phyloP scores from a whole-genome alignment of 2,113 vertebrate species.

The Cyanoderma ruficeps region DNA sequence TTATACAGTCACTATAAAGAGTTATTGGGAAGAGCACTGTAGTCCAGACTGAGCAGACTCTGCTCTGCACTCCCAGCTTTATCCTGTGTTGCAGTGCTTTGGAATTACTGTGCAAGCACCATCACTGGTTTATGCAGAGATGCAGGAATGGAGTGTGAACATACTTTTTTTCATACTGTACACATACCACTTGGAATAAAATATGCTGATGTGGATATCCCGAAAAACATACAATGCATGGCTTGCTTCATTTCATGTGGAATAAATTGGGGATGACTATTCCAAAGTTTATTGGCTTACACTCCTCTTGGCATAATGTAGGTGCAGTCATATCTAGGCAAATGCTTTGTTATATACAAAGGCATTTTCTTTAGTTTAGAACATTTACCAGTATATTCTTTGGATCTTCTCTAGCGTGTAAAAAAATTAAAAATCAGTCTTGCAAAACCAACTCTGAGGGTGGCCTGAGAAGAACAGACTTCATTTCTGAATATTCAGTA shows the following conservation, averaged over 20 bases:
- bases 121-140: background rate
- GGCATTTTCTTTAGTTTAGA: background rate
- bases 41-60: background rate
- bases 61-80: background rate
- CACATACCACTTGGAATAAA: background rate
- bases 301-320: background rate
- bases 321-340: background rate
- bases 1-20: background rate
- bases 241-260: background rate
- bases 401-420: background rate
- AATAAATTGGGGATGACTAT: background rate
- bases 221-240: fast-evolving
- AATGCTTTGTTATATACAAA: background rate
- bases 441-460: background rate
- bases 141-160: background rate
- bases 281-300: background rate
- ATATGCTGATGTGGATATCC: background rate
- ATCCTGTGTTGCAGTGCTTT: background rate
- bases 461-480: background rate
- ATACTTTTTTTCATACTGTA: background rate
- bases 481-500: background rate
- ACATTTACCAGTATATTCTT: background rate
- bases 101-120: background rate
- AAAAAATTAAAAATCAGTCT: background rate
- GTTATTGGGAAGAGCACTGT: background rate